Conservation (phyloP, 2,113 vertebrate species). For the Paramisgurnus dabryanus region DNA sequence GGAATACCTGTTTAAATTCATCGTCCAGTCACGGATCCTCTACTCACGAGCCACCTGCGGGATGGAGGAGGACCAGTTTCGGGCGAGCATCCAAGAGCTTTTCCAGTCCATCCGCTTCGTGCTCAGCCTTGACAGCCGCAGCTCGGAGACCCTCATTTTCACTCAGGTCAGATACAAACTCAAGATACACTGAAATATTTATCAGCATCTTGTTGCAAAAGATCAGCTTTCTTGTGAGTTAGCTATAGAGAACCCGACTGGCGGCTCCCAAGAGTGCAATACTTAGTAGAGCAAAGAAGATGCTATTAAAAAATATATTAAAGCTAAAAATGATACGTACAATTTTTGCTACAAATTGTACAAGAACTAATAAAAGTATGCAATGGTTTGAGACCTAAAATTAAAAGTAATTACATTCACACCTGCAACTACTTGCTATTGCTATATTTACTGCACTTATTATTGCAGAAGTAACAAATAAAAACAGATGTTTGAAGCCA, state of each 20-base stretch:
- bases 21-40: constrained; percentile 93
- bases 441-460: background rate
- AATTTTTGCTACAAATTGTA: too few species aligned
- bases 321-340: background rate
- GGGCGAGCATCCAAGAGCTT: constrained; percentile 92
- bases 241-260: background rate
- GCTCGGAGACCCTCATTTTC: constrained; percentile 94
- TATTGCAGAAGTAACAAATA: background rate
- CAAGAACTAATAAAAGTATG: too few species aligned
- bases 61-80: constrained; percentile 96
- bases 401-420: too few species aligned
- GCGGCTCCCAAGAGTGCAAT: background rate
- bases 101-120: constrained; percentile 98
- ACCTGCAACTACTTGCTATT: background rate
- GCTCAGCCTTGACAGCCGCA: constrained; percentile 94
- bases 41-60: constrained; percentile 96
- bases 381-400: too few species aligned
- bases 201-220: background rate
- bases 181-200: background rate
- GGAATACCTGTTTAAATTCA: constrained; percentile 99
- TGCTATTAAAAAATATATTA: background rate
- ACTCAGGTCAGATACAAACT: constrained; percentile 83
- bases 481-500: background rate
- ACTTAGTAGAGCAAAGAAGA: background rate
- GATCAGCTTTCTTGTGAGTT: background rate